Conservation (phyloP, 92 coral and sea anemone species). For the Actinernus sp. region DNA sequence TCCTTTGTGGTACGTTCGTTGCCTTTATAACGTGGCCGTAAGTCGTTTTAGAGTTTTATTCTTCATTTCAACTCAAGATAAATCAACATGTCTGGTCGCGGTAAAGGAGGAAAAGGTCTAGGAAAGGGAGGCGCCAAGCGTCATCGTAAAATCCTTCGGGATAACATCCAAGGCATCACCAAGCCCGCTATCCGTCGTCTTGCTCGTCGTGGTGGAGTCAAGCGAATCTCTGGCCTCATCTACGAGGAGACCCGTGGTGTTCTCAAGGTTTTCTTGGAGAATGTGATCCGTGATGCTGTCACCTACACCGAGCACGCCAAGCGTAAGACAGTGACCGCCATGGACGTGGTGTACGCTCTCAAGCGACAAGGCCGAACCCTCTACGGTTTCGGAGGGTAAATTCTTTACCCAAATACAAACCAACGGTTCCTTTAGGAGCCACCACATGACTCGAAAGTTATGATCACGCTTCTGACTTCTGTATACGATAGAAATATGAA, state of each 20-base stretch:
- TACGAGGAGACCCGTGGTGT: constrained; percentile 99
- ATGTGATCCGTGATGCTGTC: constrained; percentile 98
- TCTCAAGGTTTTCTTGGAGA: constrained; percentile 95
- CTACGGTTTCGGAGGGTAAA: constrained; percentile 83
- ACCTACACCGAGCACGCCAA: constrained; percentile 96
- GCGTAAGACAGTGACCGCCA: constrained; percentile 89
- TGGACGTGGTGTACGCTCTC: constrained; percentile 93
- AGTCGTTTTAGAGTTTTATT: too few relatives aligned
- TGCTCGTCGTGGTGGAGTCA: constrained; percentile 95
- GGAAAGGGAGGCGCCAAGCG: constrained; percentile 99
- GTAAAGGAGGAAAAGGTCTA: constrained; percentile 96
- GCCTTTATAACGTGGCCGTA: too few relatives aligned
- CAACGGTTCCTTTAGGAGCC: constrained; percentile 60
- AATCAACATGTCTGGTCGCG: constrained; percentile 18
- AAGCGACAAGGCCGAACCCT: constrained; percentile 92
- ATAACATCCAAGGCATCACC: constrained; percentile 79
- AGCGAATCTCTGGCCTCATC: constrained; percentile 92
- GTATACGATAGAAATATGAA: too few relatives aligned
- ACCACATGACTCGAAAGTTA: constrained; percentile 29
- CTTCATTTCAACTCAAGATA: too few relatives aligned
- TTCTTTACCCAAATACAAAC: too few relatives aligned
- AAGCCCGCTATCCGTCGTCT: constrained; percentile 91
- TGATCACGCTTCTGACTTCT: background rate
- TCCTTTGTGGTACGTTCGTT: too few relatives aligned
- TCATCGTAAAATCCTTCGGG: constrained; percentile 82